phyloP scores from a whole-genome alignment of 2,113 vertebrate species.

The Pontoporia blainvillei region DNA sequence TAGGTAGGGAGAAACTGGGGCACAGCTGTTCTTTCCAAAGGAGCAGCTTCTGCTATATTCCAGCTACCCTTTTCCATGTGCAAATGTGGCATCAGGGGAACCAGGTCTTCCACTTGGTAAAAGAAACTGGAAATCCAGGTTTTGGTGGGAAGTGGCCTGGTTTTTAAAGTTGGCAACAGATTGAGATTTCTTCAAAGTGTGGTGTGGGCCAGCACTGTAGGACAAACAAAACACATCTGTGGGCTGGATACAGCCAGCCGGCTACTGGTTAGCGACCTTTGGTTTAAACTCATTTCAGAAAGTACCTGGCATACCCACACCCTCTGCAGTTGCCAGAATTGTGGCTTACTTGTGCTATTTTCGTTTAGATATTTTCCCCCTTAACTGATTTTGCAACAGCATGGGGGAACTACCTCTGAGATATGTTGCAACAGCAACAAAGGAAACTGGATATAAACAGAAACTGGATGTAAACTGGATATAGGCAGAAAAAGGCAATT shows the following conservation, averaged over 20 bases:
- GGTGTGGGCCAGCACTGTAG: background rate
- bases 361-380: background rate
- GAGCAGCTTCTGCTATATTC: fast-evolving
- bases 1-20: fast-evolving
- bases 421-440: background rate
- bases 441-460: background rate
- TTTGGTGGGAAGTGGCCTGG: conserved; percentile 6
- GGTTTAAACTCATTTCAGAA: conserved; percentile 31
- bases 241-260: background rate
- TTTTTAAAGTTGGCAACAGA: background rate
- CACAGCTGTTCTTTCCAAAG: fast-evolving
- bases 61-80: too few species aligned
- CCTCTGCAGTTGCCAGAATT: background rate
- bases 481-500: background rate
- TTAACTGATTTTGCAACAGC: conserved; percentile 2
- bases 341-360: background rate
- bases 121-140: background rate
- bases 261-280: background rate
- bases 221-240: background rate
- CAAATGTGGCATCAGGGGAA: too few species aligned
- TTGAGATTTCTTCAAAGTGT: background rate
- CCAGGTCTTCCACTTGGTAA: background rate
- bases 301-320: background rate
- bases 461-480: background rate
- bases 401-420: background rate